A percentile compares a stretch with the other conserved stretches of the same genome.
phyloP scores from a whole-genome alignment of 2,113 vertebrate species.

The Clupea harengus region DNA sequence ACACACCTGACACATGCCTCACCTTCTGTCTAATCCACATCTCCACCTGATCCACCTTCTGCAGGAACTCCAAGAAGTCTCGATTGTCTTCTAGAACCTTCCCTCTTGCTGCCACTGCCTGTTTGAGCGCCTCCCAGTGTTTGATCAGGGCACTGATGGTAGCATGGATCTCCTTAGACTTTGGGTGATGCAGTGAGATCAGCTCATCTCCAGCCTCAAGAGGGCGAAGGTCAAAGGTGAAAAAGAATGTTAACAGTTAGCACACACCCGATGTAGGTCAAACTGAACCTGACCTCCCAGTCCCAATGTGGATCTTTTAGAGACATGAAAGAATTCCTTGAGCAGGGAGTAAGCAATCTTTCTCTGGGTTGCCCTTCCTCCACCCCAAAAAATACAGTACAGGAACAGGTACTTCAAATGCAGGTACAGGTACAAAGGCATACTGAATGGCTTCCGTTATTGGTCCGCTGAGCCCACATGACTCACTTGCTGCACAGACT shows the following conservation, averaged over 20 bases:
- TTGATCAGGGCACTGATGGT: constrained; percentile 63
- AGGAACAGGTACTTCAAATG: too few species aligned
- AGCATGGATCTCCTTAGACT: constrained; percentile 66
- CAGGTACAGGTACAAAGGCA: not conserved
- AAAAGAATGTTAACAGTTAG: not conserved
- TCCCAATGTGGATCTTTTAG: not conserved
- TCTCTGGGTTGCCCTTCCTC: too few species aligned
- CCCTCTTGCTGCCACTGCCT: constrained; percentile 67
- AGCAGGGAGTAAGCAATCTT: too few species aligned
- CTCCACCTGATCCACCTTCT: constrained; percentile 83
- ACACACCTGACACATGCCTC: constrained; percentile 2
- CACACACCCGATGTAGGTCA: not conserved
- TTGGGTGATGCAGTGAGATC: constrained; percentile 63
- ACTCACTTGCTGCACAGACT: constrained; percentile 71
- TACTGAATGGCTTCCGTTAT: not conserved
- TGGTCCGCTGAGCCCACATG: not conserved
- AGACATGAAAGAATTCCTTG: too few species aligned
- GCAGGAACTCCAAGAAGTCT: constrained; percentile 84
- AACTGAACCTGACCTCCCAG: not conserved
- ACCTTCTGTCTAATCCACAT: constrained; percentile 90
- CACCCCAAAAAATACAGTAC: too few species aligned
- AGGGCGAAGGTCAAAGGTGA: not conserved
- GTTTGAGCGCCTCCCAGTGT: constrained; percentile 78
- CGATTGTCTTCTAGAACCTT: constrained; percentile 78
- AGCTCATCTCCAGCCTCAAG: constrained; percentile 75